Base-by-base conservation (phyloP, 2,797 vertebrate species). In the Silurus aristotelis region DNA sequence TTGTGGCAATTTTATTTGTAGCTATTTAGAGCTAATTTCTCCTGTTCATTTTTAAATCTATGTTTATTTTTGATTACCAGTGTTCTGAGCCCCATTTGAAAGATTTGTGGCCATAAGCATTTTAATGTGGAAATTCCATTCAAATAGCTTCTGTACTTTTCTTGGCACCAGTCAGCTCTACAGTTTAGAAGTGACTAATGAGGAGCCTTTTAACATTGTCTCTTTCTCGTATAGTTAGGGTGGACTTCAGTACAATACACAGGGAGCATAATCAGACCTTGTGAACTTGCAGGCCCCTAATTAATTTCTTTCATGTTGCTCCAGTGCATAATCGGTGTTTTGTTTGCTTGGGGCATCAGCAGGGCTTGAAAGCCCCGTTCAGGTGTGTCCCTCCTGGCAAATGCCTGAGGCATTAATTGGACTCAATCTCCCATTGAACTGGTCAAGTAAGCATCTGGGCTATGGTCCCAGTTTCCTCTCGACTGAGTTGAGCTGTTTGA, bases 341-440 rank as follows among this genome's bases (percentile, higher is more conserved):
- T 90, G 92, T 92, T 92, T 88, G 87, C 89, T 92, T 87, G 70
- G 86, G 63, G 58, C 83, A 84, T 81, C 86, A 78, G 81, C 82
- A 84, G 70, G 80, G 89, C 89, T 92, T 92, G 48, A 92, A 93
- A 91, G 90, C 85, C 86, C 52, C 90, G 93, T 90, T 93, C 94
- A 95, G 95, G 94, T 95, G 94, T 83, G 70, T 56, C 72, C 87
- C 82, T 85, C 68, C 79, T 88, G 89, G 73, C 71, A 81, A 9
- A 20, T 66, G 61, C 71, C 85, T 78, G 58, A 77, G 70, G 60
- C 72, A 91, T 91, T 91, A 91, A 91, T 91, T 87, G 92, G 92
- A 93, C 91, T 80, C 89, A 87, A 90, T 87, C 87, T 92, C 89
- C 87, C 75, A 87, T 88, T 90, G 91, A 93, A 90, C 92, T 89